Conservation (phyloP, 2,888 invertebrate species). For the Choreutis nemorana region DNA sequence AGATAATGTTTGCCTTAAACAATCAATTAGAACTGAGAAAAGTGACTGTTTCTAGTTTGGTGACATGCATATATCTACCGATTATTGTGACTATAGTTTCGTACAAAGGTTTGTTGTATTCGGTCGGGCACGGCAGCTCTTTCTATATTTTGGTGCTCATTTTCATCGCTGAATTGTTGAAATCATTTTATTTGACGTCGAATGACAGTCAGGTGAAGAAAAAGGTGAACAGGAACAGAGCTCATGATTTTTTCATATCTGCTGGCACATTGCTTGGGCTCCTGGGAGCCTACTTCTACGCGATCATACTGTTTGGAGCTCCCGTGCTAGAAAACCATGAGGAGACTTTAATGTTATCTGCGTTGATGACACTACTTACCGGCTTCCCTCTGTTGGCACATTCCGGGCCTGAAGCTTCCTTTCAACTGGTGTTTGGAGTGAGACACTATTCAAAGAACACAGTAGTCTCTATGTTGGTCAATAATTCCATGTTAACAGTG, state of each 20-base stretch:
- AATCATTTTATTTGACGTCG: conserved; percentile 47
- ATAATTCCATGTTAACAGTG: conserved; percentile 65
- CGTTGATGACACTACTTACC: conserved; percentile 68
- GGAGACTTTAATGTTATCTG: conserved; percentile 72
- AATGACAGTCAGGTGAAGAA: conserved; percentile 40
- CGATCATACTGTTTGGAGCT: conserved; percentile 74
- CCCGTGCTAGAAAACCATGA: conserved; percentile 69
- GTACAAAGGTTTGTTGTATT: conserved; percentile 65
- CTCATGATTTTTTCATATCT: conserved; percentile 60
- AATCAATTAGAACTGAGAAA: conserved; percentile 46
- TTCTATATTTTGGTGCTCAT: conserved; percentile 46
- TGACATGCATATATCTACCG: conserved; percentile 71
- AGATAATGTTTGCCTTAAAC: conserved; percentile 40
- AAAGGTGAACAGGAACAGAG: conserved; percentile 41
- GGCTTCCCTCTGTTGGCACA: conserved; percentile 70
- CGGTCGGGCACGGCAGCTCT: conserved; percentile 65
- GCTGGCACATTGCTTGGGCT: conserved; percentile 46
- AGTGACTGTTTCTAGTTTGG: conserved; percentile 57
- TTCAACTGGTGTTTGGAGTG: conserved; percentile 62
- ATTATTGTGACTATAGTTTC: conserved; percentile 64
- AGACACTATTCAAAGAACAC: conserved; percentile 57
- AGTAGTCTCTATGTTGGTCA: conserved; percentile 63
- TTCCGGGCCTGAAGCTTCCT: conserved; percentile 64
- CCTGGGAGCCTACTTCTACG: conserved; percentile 61
- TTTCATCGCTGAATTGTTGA: conserved; percentile 62